Conservation (phyloP, 2,888 invertebrate species). For the Agrilus mali region DNA sequence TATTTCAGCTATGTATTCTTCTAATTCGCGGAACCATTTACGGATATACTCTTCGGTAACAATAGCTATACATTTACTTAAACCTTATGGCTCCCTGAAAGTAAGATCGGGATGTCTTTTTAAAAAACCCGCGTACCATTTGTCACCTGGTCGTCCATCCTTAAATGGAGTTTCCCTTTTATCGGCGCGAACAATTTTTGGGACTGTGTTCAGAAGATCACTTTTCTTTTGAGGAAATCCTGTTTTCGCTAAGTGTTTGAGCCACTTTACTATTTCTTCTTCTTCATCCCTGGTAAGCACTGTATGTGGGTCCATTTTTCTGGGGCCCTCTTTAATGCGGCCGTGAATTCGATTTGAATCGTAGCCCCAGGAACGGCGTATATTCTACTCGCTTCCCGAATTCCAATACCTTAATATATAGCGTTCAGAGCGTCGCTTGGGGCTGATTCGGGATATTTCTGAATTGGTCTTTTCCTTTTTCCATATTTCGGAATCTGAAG, state of each 20-base stretch:
- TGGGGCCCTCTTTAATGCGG: slow-evolving; percentile 11
- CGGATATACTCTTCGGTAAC: slow-evolving; percentile 18
- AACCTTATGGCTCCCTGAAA: slow-evolving; percentile 15
- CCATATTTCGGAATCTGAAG: no score
- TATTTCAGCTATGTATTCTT: slow-evolving; percentile 11
- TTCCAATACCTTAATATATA: no score
- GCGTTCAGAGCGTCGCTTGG: no score
- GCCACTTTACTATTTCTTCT: slow-evolving; percentile 10
- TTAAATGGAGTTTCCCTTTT: no score
- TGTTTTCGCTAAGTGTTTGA: not conserved
- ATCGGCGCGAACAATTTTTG: slow-evolving; percentile 7
- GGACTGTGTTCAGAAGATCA: slow-evolving; percentile 16
- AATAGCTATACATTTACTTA: slow-evolving; percentile 15
- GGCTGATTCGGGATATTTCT: no score
- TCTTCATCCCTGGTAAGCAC: slow-evolving; percentile 13
- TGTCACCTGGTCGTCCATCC: slow-evolving; percentile 3
- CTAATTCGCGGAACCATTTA: slow-evolving; percentile 19
- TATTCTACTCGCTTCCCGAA: not conserved
- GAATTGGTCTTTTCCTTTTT: no score
- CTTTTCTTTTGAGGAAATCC: slow-evolving; percentile 19
- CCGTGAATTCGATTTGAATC: not conserved
- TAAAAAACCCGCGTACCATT: slow-evolving; percentile 18
- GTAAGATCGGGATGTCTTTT: slow-evolving; percentile 15
- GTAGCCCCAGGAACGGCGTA: not conserved
- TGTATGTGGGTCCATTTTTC: slow-evolving; percentile 15